Conservation (phyloP, 2,888 invertebrate species). For the Mantis religiosa region DNA sequence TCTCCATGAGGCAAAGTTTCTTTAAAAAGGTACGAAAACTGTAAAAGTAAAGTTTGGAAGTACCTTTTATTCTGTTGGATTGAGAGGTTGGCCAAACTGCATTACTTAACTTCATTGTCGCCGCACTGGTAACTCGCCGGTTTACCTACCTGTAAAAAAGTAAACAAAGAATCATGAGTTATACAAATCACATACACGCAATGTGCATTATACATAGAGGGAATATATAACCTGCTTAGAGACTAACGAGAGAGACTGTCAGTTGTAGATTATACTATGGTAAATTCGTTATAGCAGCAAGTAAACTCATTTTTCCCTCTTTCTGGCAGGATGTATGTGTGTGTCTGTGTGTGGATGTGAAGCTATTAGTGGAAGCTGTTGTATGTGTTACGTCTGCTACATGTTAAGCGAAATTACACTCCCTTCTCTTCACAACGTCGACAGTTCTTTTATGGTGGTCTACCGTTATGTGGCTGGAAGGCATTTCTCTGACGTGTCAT, state of each 20-base stretch:
- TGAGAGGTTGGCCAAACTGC: background rate
- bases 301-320: background rate
- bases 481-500: background rate
- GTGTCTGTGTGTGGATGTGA: background rate
- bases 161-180: background rate
- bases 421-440: background rate
- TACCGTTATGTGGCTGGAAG: background rate
- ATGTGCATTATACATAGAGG: background rate
- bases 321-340: background rate
- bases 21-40: background rate
- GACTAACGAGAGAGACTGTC: background rate
- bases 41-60: background rate
- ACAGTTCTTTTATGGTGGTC: background rate
- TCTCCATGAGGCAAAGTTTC: background rate
- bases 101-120: background rate
- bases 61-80: background rate
- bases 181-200: background rate
- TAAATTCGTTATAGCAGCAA: background rate
- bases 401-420: background rate
- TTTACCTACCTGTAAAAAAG: slow-evolving; percentile 1
- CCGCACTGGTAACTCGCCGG: too few relatives aligned
- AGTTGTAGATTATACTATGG: background rate
- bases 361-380: background rate
- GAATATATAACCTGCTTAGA: background rate
- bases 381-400: background rate